Evolutionary conservation across 2,888 invertebrate species (phyloP), one percentile per base, ranked within the genome.

Genomic region (Tetranychus piercei): DNA sequence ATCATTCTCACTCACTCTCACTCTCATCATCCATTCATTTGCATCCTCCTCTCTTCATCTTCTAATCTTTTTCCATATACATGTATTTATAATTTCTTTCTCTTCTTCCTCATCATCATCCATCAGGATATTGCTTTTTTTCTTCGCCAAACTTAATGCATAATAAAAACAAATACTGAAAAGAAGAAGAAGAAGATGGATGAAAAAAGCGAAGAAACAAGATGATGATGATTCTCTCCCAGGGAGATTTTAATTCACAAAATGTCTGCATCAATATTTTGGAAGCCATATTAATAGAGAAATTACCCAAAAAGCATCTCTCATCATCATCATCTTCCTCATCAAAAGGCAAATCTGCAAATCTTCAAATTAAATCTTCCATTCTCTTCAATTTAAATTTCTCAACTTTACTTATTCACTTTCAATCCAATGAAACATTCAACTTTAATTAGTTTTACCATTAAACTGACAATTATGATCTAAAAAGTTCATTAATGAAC

Each of bases 1-100:
- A 69, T 69, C 69, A 20, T 23, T 69, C 69, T 23, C 34, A 69
- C 34, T 69, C 22, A 20, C 69, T 69, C n/a, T 67, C 65, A 18
- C 22, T 69, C 69, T 22, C 69, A 18, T 23, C 69, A 20, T 69
- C 22, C 20, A 66, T 8, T 18, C 6, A 66, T 66, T 11, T 9
- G 11, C 69, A 69, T 11, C 69, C 11, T 69, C 69, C 18, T 69
- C 5, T 67, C n/a, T 20, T n/a, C 22, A 69, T 69, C 22, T 23
- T 69, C 20, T 69, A 69, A 11, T 22, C 69, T 11, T 11, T 69
- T 22, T 69, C 15, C 55, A 55, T 55, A 55, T 55, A 55, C 55
- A 55, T 55, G 55, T 55, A 55, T 15, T 55, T 55, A 15, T 55
- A 15, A 34, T 15, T 15, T 55, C 55, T 55, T 55, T 15, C 55